Percentiles rank a stretch among this genome's conserved stretches.
Evolutionary conservation across 2,113 vertebrate genomes (phyloP).

Genomic region (Macquaria ambigua): DNA sequence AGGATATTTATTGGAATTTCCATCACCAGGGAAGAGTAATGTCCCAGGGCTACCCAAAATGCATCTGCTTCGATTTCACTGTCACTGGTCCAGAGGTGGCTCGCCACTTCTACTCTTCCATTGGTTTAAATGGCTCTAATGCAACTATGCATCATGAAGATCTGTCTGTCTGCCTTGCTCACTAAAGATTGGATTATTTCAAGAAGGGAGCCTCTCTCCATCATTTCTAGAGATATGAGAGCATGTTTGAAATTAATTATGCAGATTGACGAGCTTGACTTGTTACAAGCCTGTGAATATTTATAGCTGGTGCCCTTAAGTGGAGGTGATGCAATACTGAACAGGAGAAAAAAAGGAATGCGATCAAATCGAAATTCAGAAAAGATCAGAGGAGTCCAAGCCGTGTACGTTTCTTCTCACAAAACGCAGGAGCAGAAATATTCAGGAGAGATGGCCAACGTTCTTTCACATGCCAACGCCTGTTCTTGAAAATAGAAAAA

Average conservation of each 20-base stretch:
- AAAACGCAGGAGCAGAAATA: not conserved
- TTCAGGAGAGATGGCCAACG: not conserved
- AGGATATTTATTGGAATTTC: slow-evolving; percentile 40
- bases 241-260: slow-evolving; percentile 51
- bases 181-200: slow-evolving; percentile 39
- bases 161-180: slow-evolving; percentile 1
- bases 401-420: not conserved
- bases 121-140: slow-evolving; percentile 46
- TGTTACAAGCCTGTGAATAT: slow-evolving; percentile 52
- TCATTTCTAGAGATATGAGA: slow-evolving; percentile 18
- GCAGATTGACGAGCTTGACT: slow-evolving; percentile 48
- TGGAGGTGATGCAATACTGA: slow-evolving; percentile 37
- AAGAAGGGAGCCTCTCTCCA: slow-evolving; percentile 6
- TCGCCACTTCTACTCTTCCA: not conserved
- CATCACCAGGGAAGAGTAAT: slow-evolving; percentile 22
- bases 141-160: slow-evolving; percentile 40
- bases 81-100: not conserved
- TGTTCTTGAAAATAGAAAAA: not conserved
- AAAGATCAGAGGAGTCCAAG: slow-evolving; percentile 4
- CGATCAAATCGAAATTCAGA: not conserved
- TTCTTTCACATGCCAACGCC: not conserved
- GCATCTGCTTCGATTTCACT: slow-evolving; percentile 27
- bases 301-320: slow-evolving; percentile 21
- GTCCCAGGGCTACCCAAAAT: slow-evolving; percentile 22
- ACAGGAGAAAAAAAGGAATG: not conserved